Conservation (phyloP, 2,113 vertebrate species). For the Mobula hypostoma region DNA sequence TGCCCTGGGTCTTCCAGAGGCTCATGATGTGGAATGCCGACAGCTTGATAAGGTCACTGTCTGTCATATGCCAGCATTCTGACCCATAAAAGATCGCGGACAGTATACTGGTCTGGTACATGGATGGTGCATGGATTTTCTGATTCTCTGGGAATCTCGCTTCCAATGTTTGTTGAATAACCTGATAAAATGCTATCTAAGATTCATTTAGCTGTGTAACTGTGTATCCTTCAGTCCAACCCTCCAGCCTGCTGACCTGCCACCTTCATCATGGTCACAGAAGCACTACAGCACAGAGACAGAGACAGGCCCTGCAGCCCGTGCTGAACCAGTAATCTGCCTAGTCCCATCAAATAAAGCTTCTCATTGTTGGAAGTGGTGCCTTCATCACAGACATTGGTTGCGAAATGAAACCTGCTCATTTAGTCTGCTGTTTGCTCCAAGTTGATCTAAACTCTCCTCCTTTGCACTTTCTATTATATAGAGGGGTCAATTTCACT, state of each 20-base stretch:
- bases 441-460: neutral
- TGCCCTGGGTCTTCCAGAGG: too few species aligned
- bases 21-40: too few species aligned
- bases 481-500: neutral
- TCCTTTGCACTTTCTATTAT: neutral
- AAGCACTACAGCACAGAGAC: too few species aligned
- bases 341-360: too few species aligned
- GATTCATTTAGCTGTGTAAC: neutral
- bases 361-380: neutral
- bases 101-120: too few species aligned
- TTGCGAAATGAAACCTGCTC: neutral
- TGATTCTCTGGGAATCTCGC: neutral
- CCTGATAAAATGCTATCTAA: neutral
- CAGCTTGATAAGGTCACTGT: too few species aligned
- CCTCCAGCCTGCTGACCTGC: neutral
- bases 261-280: neutral
- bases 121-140: neutral
- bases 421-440: neutral
- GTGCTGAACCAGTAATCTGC: too few species aligned
- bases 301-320: too few species aligned
- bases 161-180: neutral
- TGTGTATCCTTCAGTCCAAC: neutral
- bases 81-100: too few species aligned
- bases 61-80: too few species aligned
- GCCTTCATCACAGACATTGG: neutral